Base-by-base conservation (phyloP, 2,888 invertebrate genomes). In the Zygaena filipendulae region DNA sequence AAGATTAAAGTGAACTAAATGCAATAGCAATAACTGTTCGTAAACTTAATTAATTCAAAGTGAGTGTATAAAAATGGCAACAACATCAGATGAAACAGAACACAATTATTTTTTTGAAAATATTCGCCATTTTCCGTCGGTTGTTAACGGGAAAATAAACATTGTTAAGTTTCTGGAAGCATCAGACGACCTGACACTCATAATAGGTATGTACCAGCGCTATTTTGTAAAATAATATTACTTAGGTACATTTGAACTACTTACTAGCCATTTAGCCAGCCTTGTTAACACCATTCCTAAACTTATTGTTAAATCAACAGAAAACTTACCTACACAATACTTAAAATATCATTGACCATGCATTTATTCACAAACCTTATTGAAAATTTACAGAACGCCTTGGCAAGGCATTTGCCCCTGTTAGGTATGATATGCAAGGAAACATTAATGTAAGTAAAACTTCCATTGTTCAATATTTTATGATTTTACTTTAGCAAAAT, bases 401-500 rank as follows among this genome's bases (percentile, higher is more conserved):
- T 53, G 91, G 91, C 27, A 87, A 84, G 61, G 68, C 86, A 9
- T 90, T 91, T 61, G 77, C 85, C 23, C 88, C 90, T 13, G 86
- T 91, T 21, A 87, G 85, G 47, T 83, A 83, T 60, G 91, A 92
- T 51, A 88, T 92, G 84, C 84, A 84, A 66, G 87, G 87, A 45
- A 91, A 91, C 62, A 85, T 91, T 42, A 82, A 85, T 57, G 91
- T 90, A 71, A 82, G 80, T 61, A 38, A 14, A 8, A 16, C n/a
- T 11, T 12, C 11, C 4, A n/a, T n/a, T n/a, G n/a, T n/a, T n/a
- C n/a, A n/a, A 4, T 2, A 19, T 22, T 20, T n/a, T 24, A 19
- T 21, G 11, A 4, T 13, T 24, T 21, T n/a, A 30, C 27, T 22
- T 7, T 25, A 27, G n/a, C n/a, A n/a, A n/a, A n/a, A n/a, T n/a